Base-by-base conservation (phyloP, 2,113 vertebrate genomes). In the Tychaedon coryphoeus region DNA sequence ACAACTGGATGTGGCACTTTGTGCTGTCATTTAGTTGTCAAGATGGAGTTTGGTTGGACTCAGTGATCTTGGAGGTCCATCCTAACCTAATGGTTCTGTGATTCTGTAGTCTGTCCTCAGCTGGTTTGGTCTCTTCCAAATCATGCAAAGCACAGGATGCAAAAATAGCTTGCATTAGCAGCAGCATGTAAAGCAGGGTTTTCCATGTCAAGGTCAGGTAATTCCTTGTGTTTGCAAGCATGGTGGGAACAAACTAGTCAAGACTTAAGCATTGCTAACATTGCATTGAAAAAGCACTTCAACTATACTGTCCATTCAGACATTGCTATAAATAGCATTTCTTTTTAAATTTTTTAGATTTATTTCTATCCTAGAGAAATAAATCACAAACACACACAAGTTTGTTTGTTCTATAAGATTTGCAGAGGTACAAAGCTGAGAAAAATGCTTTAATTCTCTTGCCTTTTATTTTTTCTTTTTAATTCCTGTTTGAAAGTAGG, bases 141-240 rank as follows among this genome's bases (percentile, higher is more conserved):
- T 78, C 74, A 95, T 87, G 54, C 67, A 97, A 91, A 96, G 58
- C 65, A 66, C 58, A 57, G 71, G 69, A 75, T 61, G 62, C 81
- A 95, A 94, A 97, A 91, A 34, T 33, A 87, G 50, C 53, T 91
- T 75, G 13, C 40, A 26, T 70, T 7, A 14, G 40, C 45, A 60
- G 79, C 36, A 17, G 26, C 43, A 57, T 73, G 71, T 57, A 93
- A 93, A 96, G 47, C 54, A 56, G 62, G 8, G 8, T 25, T 96
- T 95, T 93, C 66, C 25, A 4, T 90, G 79, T 57, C n/a, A 26
- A 57, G 78, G 76, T 93, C 81, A 76, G 54, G 60, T 70, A 79
- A 66, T 82, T 66, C 54, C 54, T 54, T 14, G 8, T 82, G 34
- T 88, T 92, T 88, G 25, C 45, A 82, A 72, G 40, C 53, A 28